Evolutionary conservation across 1,140 invertebrate genomes (phyloP), one percentile per base, ranked within the genome.

Genomic region (Varroa destructor): DNA sequence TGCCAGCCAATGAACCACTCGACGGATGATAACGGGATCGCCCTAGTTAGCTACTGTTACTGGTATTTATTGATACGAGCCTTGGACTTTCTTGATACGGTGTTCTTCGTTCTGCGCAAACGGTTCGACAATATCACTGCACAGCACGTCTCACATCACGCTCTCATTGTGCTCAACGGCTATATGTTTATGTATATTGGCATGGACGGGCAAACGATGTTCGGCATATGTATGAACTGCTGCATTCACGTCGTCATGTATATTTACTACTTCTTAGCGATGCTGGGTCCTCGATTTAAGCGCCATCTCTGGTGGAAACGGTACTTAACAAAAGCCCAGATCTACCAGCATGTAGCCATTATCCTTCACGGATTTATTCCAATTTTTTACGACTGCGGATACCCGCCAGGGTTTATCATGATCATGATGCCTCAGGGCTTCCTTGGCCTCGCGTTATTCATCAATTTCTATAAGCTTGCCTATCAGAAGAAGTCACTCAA

Each of bases 31-130:
- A 72, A 72, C 36, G 6, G 58, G 1, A 43, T 72, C n/a, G 58
- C 54, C 43, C 55, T 72, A 14, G 58, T 72, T 43, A 14, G 8
- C 10, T 72, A 72, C 56, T 56, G 54, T 37, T 72, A 61, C 71
- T 95, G 91, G 90, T 97, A 95, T 78, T 96, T 93, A 78, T 87
- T 94, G 77, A 94, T 92, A 43, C 97, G 97, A 80, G 83, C 91
- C 37, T 79, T 97, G 36, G 93, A 97, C 80, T 92, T 97, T 79
- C 85, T 88, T 75, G 93, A 97, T 79, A 96, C 93, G 0, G 84
- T 89, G 75, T 93, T 93, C 83, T 91, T 93, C 75, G 91, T 93
- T 72, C 78, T 93, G 46, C 84, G 90, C 54, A 92, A 93, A 78
- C 93, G 93, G 77, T 86, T 87, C 72, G 86, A 86, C 73, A 90